Evolutionary conservation across 2,797 vertebrate genomes (phyloP), one percentile per base, ranked within the genome.

Genomic region (Scleropages formosus): DNA sequence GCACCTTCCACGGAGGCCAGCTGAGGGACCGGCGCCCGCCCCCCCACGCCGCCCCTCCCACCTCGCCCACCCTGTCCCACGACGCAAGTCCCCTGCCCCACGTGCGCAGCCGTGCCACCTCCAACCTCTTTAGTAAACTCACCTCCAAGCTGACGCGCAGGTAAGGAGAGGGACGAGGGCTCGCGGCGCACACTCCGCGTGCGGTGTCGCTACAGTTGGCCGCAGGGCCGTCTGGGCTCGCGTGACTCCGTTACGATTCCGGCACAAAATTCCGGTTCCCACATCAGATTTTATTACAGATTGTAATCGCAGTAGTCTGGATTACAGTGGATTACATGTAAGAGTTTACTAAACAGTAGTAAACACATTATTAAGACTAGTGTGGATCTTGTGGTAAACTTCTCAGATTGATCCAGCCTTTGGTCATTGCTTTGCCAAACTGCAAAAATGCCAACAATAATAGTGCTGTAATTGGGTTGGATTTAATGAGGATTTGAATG

Each of bases 71-170:
- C 0, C 89, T 96, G 82, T 93, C 94, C 58, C 94, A 95, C 11
- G 95, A 97, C 51, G 90, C 94, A 61, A 83, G 90, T 61, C 91
- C 94, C 6, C 82, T 95, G 82, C 92, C 94, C 13, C 88, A 95
- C 1, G 91, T 92, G 74, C 93, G 94, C 79, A 93, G 92, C 75
- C 90, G 95, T 31, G 94, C 95, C 65, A 95, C 95, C 74, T 94
- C 96, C 89, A 96, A 96, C 92, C 94, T 97, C 88, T 97, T 98
- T 90, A 94, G 92, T 92, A 98, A 98, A 85, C 91, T 98, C 88
- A 98, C 96, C 91, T 97, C 96, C 78, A 98, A 98, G 92, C 92
- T 98, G 87, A 96, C 95, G 61, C 93, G 96, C 90, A 94, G 96
- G 96, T 98, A 89, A 88, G 87, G 26, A 7, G 18, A 75, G 51